phyloP scores from a whole-genome alignment of 2,888 invertebrate species.

The Hanleya hanleyi region DNA sequence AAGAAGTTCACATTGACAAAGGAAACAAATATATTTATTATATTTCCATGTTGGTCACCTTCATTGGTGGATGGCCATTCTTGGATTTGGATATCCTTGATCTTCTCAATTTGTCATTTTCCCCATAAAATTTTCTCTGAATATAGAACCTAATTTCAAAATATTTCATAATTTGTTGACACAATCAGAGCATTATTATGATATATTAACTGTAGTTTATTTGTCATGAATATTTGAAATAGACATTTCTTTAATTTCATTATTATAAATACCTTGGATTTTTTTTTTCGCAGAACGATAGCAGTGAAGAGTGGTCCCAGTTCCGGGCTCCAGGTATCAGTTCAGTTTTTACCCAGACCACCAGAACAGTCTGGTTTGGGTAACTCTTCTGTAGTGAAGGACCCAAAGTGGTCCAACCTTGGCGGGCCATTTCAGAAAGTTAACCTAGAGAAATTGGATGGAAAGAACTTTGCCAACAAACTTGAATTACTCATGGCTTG shows the following conservation, averaged over 20 bases:
- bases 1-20: too few relatives aligned
- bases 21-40: too few relatives aligned
- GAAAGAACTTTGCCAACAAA: slow-evolving; percentile 95
- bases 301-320: slow-evolving; percentile 93
- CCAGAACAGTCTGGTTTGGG: slow-evolving; percentile 85
- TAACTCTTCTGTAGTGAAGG: slow-evolving; percentile 80
- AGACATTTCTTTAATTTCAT: too few relatives aligned
- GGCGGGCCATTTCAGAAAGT: slow-evolving; percentile 88
- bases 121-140: too few relatives aligned
- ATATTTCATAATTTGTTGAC: too few relatives aligned
- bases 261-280: slow-evolving; percentile 1
- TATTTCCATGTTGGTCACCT: too few relatives aligned
- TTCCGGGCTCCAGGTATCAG: slow-evolving; percentile 89
- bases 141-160: too few relatives aligned
- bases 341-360: slow-evolving; percentile 87
- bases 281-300: slow-evolving; percentile 78
- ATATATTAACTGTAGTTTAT: background rate
- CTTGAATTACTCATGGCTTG: slow-evolving; percentile 95
- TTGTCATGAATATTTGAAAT: background rate
- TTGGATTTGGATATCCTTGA: too few relatives aligned
- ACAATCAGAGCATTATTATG: too few relatives aligned
- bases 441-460: slow-evolving; percentile 94
- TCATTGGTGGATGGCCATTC: too few relatives aligned
- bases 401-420: slow-evolving; percentile 94
- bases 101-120: too few relatives aligned